A percentile compares a stretch with the other conserved stretches of the same genome.
Conservation (phyloP, 2,888 invertebrate species). For the Metallyticus violacea region DNA sequence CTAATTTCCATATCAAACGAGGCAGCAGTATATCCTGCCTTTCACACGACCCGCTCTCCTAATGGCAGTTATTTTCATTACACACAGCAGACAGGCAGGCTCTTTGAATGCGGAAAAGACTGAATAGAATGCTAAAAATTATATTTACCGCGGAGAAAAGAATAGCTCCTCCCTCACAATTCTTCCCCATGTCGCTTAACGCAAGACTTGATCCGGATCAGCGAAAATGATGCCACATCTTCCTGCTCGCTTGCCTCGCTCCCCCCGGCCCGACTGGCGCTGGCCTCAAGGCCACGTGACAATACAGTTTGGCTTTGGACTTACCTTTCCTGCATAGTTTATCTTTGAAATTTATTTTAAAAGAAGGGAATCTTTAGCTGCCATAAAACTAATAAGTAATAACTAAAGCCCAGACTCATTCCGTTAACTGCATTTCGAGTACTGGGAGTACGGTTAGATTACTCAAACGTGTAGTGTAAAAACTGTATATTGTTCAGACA, state of each 20-base stretch:
- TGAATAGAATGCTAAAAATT: slow-evolving; percentile 29
- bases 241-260: background rate
- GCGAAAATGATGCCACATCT: slow-evolving; percentile 20
- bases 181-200: slow-evolving; percentile 21
- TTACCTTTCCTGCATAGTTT: too few species aligned
- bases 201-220: slow-evolving; percentile 23
- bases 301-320: too few species aligned
- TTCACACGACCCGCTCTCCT: slow-evolving; percentile 28
- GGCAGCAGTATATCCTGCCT: slow-evolving; percentile 25
- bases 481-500: too few species aligned
- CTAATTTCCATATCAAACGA: slow-evolving; percentile 34
- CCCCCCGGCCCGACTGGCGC: background rate
- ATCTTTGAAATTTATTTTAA: too few species aligned
- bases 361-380: too few species aligned
- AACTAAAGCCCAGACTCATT: too few species aligned
- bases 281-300: background rate
- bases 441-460: too few species aligned
- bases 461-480: too few species aligned
- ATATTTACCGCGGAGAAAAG: slow-evolving; percentile 23
- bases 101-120: slow-evolving; percentile 27
- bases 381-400: too few species aligned
- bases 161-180: background rate
- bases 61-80: slow-evolving; percentile 34
- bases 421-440: too few species aligned
- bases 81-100: slow-evolving; percentile 16